Percentiles rank a stretch among this genome's conserved stretches.
Conservation (phyloP, 2,113 vertebrate genomes). For the Vidua chalybeata region DNA sequence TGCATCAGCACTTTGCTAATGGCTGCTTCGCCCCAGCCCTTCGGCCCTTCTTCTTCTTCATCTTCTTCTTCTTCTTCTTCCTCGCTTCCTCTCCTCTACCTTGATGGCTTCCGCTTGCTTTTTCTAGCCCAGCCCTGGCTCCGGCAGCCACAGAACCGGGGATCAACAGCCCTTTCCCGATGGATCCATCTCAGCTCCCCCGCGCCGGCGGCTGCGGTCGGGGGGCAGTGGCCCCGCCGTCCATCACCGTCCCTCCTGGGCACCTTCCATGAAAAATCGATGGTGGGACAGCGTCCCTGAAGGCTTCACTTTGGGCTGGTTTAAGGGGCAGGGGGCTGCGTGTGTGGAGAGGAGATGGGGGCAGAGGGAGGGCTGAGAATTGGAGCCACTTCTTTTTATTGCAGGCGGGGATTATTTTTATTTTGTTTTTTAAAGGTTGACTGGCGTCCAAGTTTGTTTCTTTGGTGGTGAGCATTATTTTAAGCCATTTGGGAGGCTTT, state of each 20-base stretch:
- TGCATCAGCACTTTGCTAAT: conserved; percentile 67
- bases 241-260: background rate
- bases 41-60: background rate
- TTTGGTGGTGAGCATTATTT: background rate
- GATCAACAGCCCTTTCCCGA: background rate
- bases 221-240: background rate
- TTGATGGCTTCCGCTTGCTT: conserved; percentile 34
- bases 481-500: background rate
- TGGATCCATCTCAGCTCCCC: conserved; percentile 12
- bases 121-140: background rate
- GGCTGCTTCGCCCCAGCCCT: conserved; percentile 47
- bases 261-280: conserved; percentile 35
- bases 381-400: conserved; percentile 1
- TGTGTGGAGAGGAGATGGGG: background rate
- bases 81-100: conserved; percentile 32
- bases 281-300: background rate
- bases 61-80: background rate
- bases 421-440: background rate
- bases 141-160: background rate
- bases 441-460: conserved; percentile 5
- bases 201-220: background rate
- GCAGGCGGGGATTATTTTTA: background rate
- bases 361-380: background rate
- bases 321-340: background rate
- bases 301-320: background rate